Conservation (phyloP, 2,888 invertebrate genomes). For the Chydorus sphaericus region DNA sequence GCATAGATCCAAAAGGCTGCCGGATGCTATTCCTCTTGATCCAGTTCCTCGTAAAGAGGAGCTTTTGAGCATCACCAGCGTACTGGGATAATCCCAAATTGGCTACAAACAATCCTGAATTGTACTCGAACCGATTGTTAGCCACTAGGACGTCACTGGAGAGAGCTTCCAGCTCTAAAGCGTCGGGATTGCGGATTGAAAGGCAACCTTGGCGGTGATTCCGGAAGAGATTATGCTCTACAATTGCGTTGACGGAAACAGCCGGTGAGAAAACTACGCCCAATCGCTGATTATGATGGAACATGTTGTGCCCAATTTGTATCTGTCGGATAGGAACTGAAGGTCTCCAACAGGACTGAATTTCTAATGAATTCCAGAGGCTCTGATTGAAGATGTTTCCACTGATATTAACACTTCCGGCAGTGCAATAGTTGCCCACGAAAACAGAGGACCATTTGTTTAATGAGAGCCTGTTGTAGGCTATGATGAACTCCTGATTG, state of each 20-base stretch:
- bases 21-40: constrained; percentile 68
- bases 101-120: constrained; percentile 74
- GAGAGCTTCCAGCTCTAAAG: constrained; percentile 63
- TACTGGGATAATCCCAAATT: constrained; percentile 78
- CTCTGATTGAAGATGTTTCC: constrained; percentile 77
- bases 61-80: constrained; percentile 52
- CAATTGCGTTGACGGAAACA: constrained; percentile 55
- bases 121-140: constrained; percentile 79
- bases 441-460: constrained; percentile 79
- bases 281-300: constrained; percentile 52
- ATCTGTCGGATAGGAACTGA: constrained; percentile 39
- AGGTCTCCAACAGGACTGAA: constrained; percentile 64
- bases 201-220: constrained; percentile 69
- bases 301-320: constrained; percentile 74
- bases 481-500: constrained; percentile 72
- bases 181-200: constrained; percentile 60
- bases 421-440: constrained; percentile 83
- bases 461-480: constrained; percentile 70
- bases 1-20: constrained; percentile 60
- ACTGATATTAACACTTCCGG: constrained; percentile 65
- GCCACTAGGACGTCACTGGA: constrained; percentile 55
- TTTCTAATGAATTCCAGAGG: constrained; percentile 57
- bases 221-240: constrained; percentile 79
- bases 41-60: constrained; percentile 76
- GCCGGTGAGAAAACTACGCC: constrained; percentile 67